Percentiles rank a stretch among this genome's conserved stretches.
phyloP scores from a whole-genome alignment of 1,140 invertebrate species.

The Penaeus chinensis region DNA sequence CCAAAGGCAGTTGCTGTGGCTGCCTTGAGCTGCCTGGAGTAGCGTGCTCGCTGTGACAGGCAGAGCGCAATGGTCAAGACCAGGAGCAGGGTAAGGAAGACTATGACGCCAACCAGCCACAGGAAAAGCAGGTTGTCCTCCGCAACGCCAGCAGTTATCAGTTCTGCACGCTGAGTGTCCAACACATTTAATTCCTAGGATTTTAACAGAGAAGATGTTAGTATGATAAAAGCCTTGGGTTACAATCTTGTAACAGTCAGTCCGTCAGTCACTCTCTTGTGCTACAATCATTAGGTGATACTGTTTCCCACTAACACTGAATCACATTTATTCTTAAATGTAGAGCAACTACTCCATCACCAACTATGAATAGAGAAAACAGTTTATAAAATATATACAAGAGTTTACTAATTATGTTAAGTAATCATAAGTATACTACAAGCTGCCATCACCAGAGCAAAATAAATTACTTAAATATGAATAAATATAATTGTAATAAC shows the following conservation, averaged over 20 bases:
- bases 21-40: constrained; percentile 88
- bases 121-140: constrained; percentile 70
- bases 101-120: constrained; percentile 83
- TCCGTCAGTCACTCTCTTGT: too few relatives aligned
- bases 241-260: background rate
- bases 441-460: too few relatives aligned
- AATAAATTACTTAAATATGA: too few relatives aligned
- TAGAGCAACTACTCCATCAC: too few relatives aligned
- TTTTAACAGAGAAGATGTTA: constrained; percentile 60
- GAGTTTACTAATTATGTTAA: too few relatives aligned
- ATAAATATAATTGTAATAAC: too few relatives aligned
- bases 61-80: constrained; percentile 83
- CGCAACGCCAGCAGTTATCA: constrained; percentile 66
- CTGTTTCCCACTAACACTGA: too few relatives aligned
- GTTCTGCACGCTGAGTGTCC: constrained; percentile 85
- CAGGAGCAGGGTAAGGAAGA: constrained; percentile 82
- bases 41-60: constrained; percentile 84
- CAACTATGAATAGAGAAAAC: too few relatives aligned
- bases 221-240: constrained; percentile 27
- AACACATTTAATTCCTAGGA: constrained; percentile 85
- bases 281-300: too few relatives aligned
- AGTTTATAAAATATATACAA: too few relatives aligned
- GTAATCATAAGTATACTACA: too few relatives aligned
- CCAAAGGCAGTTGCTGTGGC: constrained; percentile 93
- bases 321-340: too few relatives aligned